Conservation (phyloP, 2,113 vertebrate species). For the Orycteropus afer region DNA sequence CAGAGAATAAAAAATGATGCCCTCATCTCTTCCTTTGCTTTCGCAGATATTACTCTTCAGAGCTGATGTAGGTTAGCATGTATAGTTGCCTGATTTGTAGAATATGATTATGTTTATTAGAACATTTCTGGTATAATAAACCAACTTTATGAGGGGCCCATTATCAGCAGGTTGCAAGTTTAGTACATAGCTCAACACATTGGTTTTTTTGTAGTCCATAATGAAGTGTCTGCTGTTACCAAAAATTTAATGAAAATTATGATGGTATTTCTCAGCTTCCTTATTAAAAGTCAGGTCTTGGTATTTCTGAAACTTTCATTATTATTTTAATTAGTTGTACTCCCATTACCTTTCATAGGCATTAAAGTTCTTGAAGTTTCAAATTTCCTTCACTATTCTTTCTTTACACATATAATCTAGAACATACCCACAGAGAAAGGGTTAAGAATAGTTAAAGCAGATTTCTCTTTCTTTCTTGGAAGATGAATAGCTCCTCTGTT, state of each 20-base stretch:
- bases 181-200: conserved; percentile 34
- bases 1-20: background rate
- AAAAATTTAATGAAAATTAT: conserved; percentile 71
- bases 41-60: background rate
- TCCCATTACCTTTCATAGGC: conserved; percentile 49
- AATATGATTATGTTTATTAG: conserved; percentile 68
- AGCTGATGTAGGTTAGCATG: background rate
- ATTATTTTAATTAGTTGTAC: conserved; percentile 74
- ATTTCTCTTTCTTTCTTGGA: conserved; percentile 35
- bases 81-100: conserved; percentile 44
- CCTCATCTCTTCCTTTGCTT: background rate
- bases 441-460: conserved; percentile 47
- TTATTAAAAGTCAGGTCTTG: conserved; percentile 64
- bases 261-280: conserved; percentile 52
- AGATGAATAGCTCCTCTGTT: conserved; percentile 67
- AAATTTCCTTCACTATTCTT: conserved; percentile 55
- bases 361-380: conserved; percentile 48
- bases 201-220: conserved; percentile 62
- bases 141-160: conserved; percentile 29
- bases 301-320: conserved; percentile 70
- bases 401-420: conserved; percentile 46
- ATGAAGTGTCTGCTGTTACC: conserved; percentile 64
- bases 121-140: conserved; percentile 65
- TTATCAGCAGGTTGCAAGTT: conserved; percentile 63
- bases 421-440: conserved; percentile 44